A percentile compares a stretch with the other conserved stretches of the same genome.
phyloP scores from a whole-genome alignment of 2,888 invertebrate species.

The Silvanus unidentatus region DNA sequence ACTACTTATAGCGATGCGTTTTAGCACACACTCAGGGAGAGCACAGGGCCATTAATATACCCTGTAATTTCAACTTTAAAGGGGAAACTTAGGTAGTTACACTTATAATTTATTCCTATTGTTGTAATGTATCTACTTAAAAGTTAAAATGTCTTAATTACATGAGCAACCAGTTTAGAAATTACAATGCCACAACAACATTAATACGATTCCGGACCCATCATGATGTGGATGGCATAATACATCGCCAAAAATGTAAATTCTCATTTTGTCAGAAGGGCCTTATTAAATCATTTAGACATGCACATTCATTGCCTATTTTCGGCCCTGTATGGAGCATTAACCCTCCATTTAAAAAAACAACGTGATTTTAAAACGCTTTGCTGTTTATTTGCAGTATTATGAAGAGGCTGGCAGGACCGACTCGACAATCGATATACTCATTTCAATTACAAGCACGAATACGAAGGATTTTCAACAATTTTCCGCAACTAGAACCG shows the following conservation, averaged over 20 bases:
- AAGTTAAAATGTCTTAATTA: slow-evolving; percentile 3
- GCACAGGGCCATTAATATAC: neutral
- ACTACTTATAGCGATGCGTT: no score
- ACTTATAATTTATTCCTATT: slow-evolving; percentile 5
- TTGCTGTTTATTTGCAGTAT: slow-evolving; percentile 26
- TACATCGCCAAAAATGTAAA: no score
- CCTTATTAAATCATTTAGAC: slow-evolving; percentile 16
- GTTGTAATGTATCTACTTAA: slow-evolving; percentile 1
- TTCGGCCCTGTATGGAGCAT: slow-evolving; percentile 14
- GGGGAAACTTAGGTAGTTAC: slow-evolving; percentile 4
- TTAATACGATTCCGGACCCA: no score
- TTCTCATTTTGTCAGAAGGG: no score
- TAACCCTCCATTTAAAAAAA: slow-evolving; percentile 14
- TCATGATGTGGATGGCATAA: no score
- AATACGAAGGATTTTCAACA: no score
- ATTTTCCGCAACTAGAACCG: no score
- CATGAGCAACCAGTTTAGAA: neutral
- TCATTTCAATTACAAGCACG: no score
- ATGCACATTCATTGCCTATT: slow-evolving; percentile 19
- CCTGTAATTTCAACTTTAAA: slow-evolving; percentile 4
- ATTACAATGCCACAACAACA: no score
- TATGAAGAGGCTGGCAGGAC: slow-evolving; percentile 3
- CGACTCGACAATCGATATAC: no score
- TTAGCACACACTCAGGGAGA: no score
- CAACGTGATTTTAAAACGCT: slow-evolving; percentile 23